Evolutionary conservation across 2,797 vertebrate genomes (phyloP).

Genomic region (Molothrus aeneus): DNA sequence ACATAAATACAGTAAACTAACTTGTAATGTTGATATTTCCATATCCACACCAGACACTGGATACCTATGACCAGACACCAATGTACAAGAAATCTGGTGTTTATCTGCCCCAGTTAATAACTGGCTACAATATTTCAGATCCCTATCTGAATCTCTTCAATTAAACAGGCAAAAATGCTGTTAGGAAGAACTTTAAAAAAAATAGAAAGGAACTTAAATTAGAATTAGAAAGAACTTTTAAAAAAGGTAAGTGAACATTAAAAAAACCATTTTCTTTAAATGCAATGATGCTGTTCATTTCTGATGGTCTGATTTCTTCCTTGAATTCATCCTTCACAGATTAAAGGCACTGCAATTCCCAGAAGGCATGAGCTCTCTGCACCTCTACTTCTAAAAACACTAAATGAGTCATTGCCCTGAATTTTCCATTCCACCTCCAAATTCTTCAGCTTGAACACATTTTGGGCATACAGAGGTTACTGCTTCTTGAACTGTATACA

Average conservation of each 20-base stretch:
- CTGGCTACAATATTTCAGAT: not conserved
- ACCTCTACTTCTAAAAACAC: not conserved
- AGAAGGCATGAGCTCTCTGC: not conserved
- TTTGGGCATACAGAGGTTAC: not conserved
- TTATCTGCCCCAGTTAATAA: not conserved
- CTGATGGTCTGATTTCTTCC: not conserved
- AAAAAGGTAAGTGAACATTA: not conserved
- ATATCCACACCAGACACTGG: not conserved
- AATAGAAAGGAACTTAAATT: not conserved
- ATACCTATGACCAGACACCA: not conserved
- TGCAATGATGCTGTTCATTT: not conserved
- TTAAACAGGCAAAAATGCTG: not conserved
- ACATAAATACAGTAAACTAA: not conserved
- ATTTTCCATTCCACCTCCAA: conserved; percentile 19
- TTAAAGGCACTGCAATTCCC: not conserved
- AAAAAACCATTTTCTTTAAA: not conserved
- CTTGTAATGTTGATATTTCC: not conserved
- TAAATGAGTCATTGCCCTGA: not conserved
- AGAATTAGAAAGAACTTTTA: not conserved
- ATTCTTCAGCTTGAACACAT: not conserved
- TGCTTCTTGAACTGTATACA: not conserved
- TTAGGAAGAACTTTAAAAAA: not conserved
- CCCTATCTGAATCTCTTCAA: not conserved
- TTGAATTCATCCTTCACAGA: not conserved
- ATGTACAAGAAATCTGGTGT: not conserved